phyloP scores from a whole-genome alignment of 2,888 invertebrate species.

The Cylloceria caligata region DNA sequence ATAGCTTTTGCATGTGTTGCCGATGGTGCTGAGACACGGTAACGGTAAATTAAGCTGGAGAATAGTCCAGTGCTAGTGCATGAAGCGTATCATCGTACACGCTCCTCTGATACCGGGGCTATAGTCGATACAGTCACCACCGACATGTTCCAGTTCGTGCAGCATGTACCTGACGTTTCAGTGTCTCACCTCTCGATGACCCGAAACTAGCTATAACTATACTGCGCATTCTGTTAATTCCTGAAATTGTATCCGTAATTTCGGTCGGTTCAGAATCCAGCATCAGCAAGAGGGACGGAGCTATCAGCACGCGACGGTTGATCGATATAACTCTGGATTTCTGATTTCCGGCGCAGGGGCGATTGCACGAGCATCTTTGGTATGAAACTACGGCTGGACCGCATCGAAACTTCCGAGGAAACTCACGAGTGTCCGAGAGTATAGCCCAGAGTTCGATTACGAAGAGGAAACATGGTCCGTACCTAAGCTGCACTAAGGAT shows the following conservation, averaged over 20 bases:
- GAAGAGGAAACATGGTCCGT: conserved; percentile 5
- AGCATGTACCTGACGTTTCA: conserved; percentile 12
- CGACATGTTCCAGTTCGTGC: neutral
- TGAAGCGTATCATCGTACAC: conserved; percentile 1
- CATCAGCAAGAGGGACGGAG: conserved; percentile 18
- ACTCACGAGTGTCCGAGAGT: conserved; percentile 41
- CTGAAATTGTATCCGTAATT: conserved; percentile 68
- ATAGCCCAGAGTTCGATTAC: conserved; percentile 8
- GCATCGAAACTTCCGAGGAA: conserved; percentile 45
- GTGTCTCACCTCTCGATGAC: conserved; percentile 34
- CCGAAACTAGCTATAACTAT: conserved; percentile 48
- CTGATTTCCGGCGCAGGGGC: conserved; percentile 55
- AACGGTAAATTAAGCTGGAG: conserved; percentile 6
- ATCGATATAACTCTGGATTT: conserved; percentile 46
- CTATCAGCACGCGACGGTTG: conserved; percentile 49
- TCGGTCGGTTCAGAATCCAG: conserved; percentile 43
- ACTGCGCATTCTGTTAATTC: conserved; percentile 68
- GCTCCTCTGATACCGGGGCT: neutral
- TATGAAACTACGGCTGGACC: conserved; percentile 56
- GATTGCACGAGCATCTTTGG: conserved; percentile 61
- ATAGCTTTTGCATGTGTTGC: conserved; percentile 7
- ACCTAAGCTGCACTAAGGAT: neutral
- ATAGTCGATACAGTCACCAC: neutral
- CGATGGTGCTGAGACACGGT: neutral
- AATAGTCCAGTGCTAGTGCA: neutral